Evolutionary conservation across 2,113 vertebrate genomes (phyloP).

Genomic region (Mobula birostris): DNA sequence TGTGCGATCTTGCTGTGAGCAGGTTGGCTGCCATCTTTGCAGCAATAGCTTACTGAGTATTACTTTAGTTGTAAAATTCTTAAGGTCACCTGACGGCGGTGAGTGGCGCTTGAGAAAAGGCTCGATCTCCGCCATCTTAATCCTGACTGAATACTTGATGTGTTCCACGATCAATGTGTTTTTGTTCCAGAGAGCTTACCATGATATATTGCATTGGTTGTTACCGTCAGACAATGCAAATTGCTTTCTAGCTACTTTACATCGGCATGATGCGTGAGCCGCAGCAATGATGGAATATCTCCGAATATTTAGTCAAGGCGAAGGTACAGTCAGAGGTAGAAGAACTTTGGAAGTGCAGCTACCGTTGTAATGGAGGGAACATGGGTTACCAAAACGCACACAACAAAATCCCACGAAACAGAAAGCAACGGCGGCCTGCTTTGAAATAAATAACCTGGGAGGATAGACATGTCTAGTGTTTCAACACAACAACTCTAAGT

Average conservation of each 20-base stretch:
- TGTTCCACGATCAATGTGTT: not conserved
- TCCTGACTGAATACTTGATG: not conserved
- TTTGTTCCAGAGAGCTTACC: not conserved
- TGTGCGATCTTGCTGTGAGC: no score
- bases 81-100: no score
- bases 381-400: not conserved
- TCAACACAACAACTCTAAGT: no score
- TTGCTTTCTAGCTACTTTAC: slow-evolving; percentile 2
- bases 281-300: not conserved
- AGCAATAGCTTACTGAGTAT: no score
- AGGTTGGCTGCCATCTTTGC: no score
- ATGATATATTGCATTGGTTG: slow-evolving; percentile 24
- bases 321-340: not conserved
- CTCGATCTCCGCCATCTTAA: not conserved
- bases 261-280: not conserved
- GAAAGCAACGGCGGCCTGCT: not conserved
- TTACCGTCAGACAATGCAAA: slow-evolving; percentile 32
- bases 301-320: not conserved
- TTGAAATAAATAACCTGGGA: not conserved
- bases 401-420: not conserved
- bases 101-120: no score
- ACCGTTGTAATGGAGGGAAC: not conserved
- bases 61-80: no score
- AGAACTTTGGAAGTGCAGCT: not conserved
- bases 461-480: no score